Base-by-base conservation (phyloP, 2,888 invertebrate genomes). In the Dynastes grantii region DNA sequence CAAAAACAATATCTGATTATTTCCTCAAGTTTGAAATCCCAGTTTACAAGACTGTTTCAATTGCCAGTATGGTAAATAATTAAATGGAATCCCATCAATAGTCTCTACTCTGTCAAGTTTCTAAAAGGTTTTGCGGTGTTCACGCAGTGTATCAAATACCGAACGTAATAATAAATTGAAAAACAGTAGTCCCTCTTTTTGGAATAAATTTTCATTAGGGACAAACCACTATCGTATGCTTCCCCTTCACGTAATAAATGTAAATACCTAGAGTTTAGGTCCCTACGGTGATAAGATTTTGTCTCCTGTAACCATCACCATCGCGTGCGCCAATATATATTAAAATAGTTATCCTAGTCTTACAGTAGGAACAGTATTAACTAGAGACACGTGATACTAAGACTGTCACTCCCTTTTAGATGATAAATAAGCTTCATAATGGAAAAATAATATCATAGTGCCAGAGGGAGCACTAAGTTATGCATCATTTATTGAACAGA, bases 391-490 rank as follows among this genome's bases (percentile, higher is more conserved):
- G 83, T 84, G 84, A 84, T 81, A 84, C 80, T 83, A 76, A 82
- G 80, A 80, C 82, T 83, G 82, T 82, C 80, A 80, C 80, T 79
- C 80, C 80, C 82, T 81, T 77, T 76, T n/a, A 76, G 73, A 75
- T 75, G 61, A 75, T 75, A 75, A 61, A 75, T 75, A 75, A 85
- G 85, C 83, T 83, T 81, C 82, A 83, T 85, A 85, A 85, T 85
- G 85, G 85, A 85, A 85, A 85, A 85, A 85, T 85, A 85, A 85
- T 85, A 85, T 84, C 83, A 55, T 63, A 61, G 79, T 73, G 75
- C 81, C 82, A 82, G 64, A 53, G 78, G 55, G 76, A 80, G 76
- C 76, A 81, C 77, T 83, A 84, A 85, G 83, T 84, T 84, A 85
- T 85, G 73, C 73, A 75, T 61, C 68, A 68, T n/a, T 68, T 75